Base-by-base conservation (phyloP, 2,888 invertebrate species). In the Meiosimyza decipiens region DNA sequence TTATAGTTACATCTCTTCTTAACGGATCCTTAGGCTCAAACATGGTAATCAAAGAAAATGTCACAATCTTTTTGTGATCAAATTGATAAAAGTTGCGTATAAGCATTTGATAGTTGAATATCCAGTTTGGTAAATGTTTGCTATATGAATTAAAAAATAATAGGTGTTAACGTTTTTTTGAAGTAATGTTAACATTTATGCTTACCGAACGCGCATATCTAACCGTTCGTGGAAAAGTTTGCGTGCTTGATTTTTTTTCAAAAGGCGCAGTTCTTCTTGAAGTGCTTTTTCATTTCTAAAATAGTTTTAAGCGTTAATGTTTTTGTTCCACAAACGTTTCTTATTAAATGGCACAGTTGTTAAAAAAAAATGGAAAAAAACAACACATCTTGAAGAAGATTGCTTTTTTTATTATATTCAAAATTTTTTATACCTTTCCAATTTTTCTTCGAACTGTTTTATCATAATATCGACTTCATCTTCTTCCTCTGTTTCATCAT, bases 101-200 rank as follows among this genome's bases (percentile, higher is more conserved):
- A 55, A 80, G 79, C 59, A 79, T 74, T 71, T 83, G 78, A 68
- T 64, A 74, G 64, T 84, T 80, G 51, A 82, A 81, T 73, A 80
- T 81, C 84, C 84, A 84, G 71, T 79, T 79, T 4, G 77, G 77
- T n/a, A 68, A 55, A 54, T 75, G 71, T 2, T 52, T 51, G 1
- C 77, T 77, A 49, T 6, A 74, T 72, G 47, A 49, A 62, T 51
- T n/a, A 63, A 55, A 57, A 52, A 11, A 22, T 1, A 51, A 55
- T 54, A 50, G 0, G 16, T 6, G 40, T 59, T 55, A 15, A 62
- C 15, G 49, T 57, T 55, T 51, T 9, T 13, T 57, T 4, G 13
- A 22, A 57, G 22, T 28, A 12, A 15, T 22, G 28, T 0, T 12
- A 28, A 28, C 28, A 11, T 4, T 59, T n/a, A 6, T 9, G 22